Evolutionary conservation across 1,140 invertebrate genomes (phyloP).

Genomic region (Brachionus sp.): DNA sequence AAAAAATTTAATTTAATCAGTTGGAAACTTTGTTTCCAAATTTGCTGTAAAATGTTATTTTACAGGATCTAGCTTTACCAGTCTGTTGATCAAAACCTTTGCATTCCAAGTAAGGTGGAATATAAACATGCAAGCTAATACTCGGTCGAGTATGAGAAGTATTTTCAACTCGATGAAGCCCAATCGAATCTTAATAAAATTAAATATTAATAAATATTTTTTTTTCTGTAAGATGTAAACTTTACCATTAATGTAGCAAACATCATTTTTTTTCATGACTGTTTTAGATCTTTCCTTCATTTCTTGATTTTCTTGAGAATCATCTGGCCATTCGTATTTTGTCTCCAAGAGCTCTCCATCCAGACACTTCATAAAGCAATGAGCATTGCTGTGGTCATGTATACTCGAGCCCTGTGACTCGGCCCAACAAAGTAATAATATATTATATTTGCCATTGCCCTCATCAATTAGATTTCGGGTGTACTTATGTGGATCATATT

Average conservation of each 20-base stretch:
- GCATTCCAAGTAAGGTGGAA: constrained; percentile 84
- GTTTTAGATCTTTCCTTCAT: constrained; percentile 66
- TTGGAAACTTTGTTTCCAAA: constrained; percentile 41
- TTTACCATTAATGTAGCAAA: constrained; percentile 92
- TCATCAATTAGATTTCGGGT: constrained; percentile 87
- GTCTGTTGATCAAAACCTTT: constrained; percentile 84
- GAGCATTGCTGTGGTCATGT: constrained; percentile 90
- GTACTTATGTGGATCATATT: constrained; percentile 89
- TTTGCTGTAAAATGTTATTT: constrained; percentile 67
- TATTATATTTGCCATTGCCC: constrained; percentile 94
- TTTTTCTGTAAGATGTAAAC: no score
- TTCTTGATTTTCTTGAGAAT: constrained; percentile 49
- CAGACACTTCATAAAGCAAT: constrained; percentile 88
- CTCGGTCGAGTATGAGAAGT: constrained; percentile 78
- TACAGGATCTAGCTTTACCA: constrained; percentile 68
- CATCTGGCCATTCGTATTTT: constrained; percentile 70
- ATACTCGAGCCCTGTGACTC: constrained; percentile 89
- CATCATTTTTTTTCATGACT: constrained; percentile 69
- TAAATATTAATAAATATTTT: neutral
- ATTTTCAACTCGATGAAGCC: constrained; percentile 93
- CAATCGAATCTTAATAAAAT: constrained; percentile 62
- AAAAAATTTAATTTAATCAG: neutral
- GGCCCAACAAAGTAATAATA: constrained; percentile 95
- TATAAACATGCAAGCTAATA: constrained; percentile 90
- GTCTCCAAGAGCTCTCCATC: constrained; percentile 65